Evolutionary conservation across 2,797 vertebrate species (phyloP).

Genomic region (Poecilia gillii): DNA sequence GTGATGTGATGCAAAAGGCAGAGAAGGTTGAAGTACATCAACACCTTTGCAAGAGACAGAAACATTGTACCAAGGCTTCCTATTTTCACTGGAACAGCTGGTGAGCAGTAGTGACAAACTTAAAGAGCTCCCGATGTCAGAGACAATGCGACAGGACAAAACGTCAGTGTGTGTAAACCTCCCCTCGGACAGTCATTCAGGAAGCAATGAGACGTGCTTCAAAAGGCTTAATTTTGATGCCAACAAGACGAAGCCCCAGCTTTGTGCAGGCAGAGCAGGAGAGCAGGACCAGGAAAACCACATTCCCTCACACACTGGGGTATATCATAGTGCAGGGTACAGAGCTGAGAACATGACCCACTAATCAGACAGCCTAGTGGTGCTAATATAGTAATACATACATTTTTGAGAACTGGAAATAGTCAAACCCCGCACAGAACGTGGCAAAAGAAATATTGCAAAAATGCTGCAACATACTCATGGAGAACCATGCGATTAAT

Average conservation of each 20-base stretch:
- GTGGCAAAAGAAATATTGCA: constrained; percentile 13
- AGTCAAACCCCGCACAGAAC: constrained; percentile 17
- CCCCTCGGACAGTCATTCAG: constrained; percentile 79
- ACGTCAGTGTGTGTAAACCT: constrained; percentile 51
- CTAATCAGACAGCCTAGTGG: constrained; percentile 20
- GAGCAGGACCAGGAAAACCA: constrained; percentile 57
- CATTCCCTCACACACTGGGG: constrained; percentile 62
- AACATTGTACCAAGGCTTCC: constrained; percentile 28
- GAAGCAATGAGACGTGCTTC: constrained; percentile 84
- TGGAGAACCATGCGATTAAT: constrained; percentile 14
- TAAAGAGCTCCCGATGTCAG: constrained; percentile 59
- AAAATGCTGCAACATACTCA: constrained; percentile 7
- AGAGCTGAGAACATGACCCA: constrained; percentile 23
- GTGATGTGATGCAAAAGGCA: background rate
- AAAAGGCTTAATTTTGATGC: constrained; percentile 75
- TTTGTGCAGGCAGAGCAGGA: constrained; percentile 77
- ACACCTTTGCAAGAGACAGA: background rate
- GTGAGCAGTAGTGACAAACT: constrained; percentile 51
- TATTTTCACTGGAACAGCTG: constrained; percentile 15
- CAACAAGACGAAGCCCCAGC: constrained; percentile 65
- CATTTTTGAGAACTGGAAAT: constrained; percentile 23
- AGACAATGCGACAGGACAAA: constrained; percentile 65
- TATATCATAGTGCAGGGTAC: constrained; percentile 38
- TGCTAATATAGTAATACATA: constrained; percentile 20
- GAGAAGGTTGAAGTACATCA: background rate